A percentile compares a stretch with the other conserved stretches of the same genome.
Conservation (phyloP, 2,797 vertebrate species). For the Leptoclinus maculatus region DNA sequence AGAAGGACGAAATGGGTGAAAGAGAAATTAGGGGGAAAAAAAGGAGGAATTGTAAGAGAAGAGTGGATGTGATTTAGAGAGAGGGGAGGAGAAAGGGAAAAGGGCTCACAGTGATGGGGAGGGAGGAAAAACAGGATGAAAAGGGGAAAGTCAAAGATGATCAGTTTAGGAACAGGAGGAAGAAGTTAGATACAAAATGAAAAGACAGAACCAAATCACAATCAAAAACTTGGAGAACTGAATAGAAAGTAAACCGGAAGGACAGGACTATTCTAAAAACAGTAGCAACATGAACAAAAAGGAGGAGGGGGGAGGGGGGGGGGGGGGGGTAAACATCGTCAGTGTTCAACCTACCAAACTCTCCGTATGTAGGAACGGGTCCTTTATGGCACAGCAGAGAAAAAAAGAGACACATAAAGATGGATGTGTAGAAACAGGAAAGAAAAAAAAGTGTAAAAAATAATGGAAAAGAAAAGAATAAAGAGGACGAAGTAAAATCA, state of each 20-base stretch:
- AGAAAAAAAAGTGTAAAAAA: neutral
- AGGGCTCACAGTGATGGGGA: neutral
- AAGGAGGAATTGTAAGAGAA: neutral
- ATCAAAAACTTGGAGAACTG: neutral
- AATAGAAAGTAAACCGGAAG: neutral
- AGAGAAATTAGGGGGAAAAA: neutral
- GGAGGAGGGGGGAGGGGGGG: neutral
- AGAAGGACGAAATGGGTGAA: slow-evolving; percentile 1
- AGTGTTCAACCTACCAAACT: slow-evolving; percentile 82
- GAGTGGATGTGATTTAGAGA: slow-evolving; percentile 37
- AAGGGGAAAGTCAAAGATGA: neutral
- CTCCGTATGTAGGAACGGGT: slow-evolving; percentile 80
- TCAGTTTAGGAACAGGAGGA: neutral
- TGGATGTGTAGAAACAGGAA: slow-evolving; percentile 15
- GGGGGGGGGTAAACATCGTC: neutral
- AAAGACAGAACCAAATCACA: neutral
- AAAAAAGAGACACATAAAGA: slow-evolving; percentile 41
- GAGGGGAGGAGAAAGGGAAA: neutral
- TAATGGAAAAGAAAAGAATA: neutral
- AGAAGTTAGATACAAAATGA: neutral
- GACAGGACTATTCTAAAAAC: neutral
- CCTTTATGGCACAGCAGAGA: slow-evolving; percentile 78
- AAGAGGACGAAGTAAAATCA: neutral
- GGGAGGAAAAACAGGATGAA: neutral
- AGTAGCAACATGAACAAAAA: neutral